phyloP scores from a whole-genome alignment of 2,113 vertebrate genomes.

The Esox niger region DNA sequence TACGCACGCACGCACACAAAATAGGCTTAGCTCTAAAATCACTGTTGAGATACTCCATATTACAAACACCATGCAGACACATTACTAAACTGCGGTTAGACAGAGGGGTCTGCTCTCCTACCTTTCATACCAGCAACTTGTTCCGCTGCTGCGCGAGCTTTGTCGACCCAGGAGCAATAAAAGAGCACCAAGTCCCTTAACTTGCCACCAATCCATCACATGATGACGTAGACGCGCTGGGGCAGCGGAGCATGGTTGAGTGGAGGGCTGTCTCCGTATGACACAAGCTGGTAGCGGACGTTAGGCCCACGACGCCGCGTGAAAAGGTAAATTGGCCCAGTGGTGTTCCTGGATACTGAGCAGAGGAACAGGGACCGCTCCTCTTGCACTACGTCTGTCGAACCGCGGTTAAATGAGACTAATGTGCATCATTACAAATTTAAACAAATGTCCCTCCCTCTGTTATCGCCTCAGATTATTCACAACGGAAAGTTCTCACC shows the following conservation, averaged over 20 bases:
- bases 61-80: background rate
- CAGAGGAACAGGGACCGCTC: background rate
- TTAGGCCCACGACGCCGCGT: background rate
- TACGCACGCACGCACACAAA: background rate
- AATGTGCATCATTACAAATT: background rate
- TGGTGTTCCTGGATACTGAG: background rate
- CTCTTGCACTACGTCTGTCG: background rate
- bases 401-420: conserved; percentile 8
- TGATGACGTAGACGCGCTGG: conserved; percentile 12
- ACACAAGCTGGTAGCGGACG: background rate
- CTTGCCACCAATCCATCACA: conserved; percentile 28
- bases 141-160: background rate
- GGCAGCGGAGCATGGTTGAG: conserved; percentile 32
- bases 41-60: background rate
- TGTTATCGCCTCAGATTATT: background rate
- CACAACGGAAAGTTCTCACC: background rate
- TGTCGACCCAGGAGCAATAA: background rate
- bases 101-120: background rate
- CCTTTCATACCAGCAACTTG: background rate
- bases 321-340: conserved; percentile 10
- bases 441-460: background rate
- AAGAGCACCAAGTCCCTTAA: conserved; percentile 8
- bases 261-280: conserved; percentile 21
- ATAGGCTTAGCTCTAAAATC: background rate
- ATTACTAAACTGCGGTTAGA: background rate